A percentile compares a stretch with the other conserved stretches of the same genome.
Evolutionary conservation across 2,113 vertebrate genomes (phyloP).

Genomic region (Eira barbara): DNA sequence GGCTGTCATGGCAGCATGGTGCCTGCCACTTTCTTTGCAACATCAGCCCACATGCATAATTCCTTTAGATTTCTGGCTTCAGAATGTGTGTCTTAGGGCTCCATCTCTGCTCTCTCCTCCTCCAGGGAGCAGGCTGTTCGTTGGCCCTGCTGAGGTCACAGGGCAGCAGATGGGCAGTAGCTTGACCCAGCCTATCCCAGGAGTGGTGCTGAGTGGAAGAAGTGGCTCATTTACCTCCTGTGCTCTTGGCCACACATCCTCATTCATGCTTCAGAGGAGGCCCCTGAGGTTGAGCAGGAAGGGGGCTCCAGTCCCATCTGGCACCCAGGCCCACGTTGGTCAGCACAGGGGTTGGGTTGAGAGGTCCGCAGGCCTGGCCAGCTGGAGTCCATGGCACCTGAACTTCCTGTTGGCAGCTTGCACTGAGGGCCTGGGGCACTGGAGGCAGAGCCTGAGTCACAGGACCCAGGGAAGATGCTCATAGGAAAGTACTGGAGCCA

Average conservation of each 20-base stretch:
- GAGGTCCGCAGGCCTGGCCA: accelerated
- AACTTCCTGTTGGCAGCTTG: accelerated
- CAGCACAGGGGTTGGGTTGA: accelerated
- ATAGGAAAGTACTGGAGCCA: background rate
- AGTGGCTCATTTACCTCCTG: accelerated
- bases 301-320: background rate
- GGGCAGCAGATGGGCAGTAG: background rate
- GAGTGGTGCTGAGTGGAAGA: too few relatives aligned
- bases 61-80: too few relatives aligned
- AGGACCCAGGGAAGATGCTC: accelerated
- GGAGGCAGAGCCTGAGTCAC: too few relatives aligned
- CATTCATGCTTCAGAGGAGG: accelerated
- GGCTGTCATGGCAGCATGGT: background rate
- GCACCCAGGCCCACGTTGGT: too few relatives aligned
- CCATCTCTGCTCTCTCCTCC: background rate
- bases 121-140: background rate
- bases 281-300: background rate
- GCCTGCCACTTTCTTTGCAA: too few relatives aligned
- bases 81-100: background rate
- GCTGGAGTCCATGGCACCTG: accelerated
- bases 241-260: accelerated
- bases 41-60: accelerated
- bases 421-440: background rate
- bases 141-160: background rate
- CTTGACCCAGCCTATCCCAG: background rate